phyloP scores from a whole-genome alignment of 37 sponge, comb jelly and placozoan genomes.

The Diacarnus erythraeanus region DNA sequence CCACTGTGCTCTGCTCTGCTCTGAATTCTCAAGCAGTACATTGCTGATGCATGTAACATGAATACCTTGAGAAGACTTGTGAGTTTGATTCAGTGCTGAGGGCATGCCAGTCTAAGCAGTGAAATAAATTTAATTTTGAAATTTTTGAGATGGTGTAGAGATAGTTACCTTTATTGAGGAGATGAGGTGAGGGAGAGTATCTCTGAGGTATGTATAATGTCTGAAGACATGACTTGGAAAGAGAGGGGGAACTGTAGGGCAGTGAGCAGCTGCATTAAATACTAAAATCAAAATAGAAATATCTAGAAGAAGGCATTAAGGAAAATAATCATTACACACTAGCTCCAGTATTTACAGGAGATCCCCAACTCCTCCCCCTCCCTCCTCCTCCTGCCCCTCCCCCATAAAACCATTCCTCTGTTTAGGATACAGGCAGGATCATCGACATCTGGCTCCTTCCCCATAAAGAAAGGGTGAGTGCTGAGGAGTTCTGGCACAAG shows the following conservation, averaged over 20 bases:
- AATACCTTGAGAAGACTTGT: slow-evolving; percentile 6
- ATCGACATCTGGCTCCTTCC: slow-evolving; percentile 84
- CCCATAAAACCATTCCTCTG: too few relatives aligned
- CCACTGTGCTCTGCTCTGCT: too few relatives aligned
- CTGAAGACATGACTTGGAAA: slow-evolving; percentile 80
- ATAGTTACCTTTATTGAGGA: slow-evolving; percentile 63
- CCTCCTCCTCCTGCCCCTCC: too few relatives aligned
- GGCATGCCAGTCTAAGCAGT: slow-evolving; percentile 10
- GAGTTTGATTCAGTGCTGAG: neutral
- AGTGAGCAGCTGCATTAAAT: slow-evolving; percentile 76
- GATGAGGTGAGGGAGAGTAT: slow-evolving; percentile 77
- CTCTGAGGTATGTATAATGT: slow-evolving; percentile 86
- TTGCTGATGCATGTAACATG: neutral
- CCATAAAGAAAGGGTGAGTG: slow-evolving; percentile 87
- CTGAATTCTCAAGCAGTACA: neutral
- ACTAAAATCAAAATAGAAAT: slow-evolving; percentile 82
- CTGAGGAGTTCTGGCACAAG: slow-evolving; percentile 79
- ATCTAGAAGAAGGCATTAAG: slow-evolving; percentile 35
- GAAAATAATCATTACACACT: neutral
- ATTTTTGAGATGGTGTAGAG: too few relatives aligned
- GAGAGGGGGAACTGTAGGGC: slow-evolving; percentile 70
- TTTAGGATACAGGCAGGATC: slow-evolving; percentile 89
- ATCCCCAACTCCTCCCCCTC: too few relatives aligned
- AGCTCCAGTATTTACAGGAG: too few relatives aligned
- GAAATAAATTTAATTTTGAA: neutral